Evolutionary conservation across 1,140 invertebrate genomes (phyloP).

Genomic region (Colletes gigas): DNA sequence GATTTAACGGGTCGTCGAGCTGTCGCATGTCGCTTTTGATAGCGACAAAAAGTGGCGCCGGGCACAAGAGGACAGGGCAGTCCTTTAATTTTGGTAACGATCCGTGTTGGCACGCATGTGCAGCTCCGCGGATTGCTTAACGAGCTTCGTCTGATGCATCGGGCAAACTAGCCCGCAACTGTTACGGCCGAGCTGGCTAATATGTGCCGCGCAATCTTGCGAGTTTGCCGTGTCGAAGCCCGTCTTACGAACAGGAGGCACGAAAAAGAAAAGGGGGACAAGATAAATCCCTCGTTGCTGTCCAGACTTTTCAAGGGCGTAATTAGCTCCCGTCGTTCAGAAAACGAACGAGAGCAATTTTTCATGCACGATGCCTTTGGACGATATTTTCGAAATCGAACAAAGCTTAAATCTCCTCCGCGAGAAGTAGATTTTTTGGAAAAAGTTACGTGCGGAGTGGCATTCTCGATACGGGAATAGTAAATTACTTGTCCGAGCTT

Average conservation of each 20-base stretch:
- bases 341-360: background rate
- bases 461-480: no score
- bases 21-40: background rate
- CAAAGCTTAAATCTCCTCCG: background rate
- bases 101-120: constrained; percentile 46
- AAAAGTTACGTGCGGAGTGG: no score
- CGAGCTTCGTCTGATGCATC: constrained; percentile 40
- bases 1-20: background rate
- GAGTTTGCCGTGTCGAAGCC: background rate
- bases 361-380: background rate
- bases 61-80: background rate
- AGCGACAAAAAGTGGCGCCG: constrained; percentile 4
- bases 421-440: no score
- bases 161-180: constrained; percentile 25
- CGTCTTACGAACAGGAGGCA: no score
- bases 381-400: background rate
- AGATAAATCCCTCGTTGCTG: background rate
- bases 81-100: constrained; percentile 60
- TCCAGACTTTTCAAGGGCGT: background rate
- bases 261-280: background rate
- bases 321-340: constrained; percentile 3
- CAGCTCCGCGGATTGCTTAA: constrained; percentile 40
- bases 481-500: no score
- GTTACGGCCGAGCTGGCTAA: constrained; percentile 33
- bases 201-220: constrained; percentile 10